Conservation (phyloP, 2,113 vertebrate species). For the Clarias gariepinus region DNA sequence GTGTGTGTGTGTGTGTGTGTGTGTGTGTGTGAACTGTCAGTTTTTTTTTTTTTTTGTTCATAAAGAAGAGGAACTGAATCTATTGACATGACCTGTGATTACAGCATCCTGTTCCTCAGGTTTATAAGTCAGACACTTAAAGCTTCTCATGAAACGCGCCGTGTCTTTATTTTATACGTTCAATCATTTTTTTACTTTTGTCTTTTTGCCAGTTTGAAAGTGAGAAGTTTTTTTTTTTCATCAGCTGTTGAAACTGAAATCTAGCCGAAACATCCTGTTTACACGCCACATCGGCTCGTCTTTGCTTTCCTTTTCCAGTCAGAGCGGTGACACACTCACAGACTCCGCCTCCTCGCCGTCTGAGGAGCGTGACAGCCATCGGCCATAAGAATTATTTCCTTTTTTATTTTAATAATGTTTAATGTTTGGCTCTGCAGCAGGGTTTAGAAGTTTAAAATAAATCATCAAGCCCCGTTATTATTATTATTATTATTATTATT, state of each 20-base stretch:
- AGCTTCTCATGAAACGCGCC: neutral
- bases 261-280: constrained; percentile 20
- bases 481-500: too few species aligned
- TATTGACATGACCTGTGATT: constrained; percentile 7
- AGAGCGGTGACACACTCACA: constrained; percentile 16
- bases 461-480: neutral
- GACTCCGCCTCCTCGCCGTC: neutral
- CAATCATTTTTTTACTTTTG: neutral
- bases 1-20: constrained; percentile 8
- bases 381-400: too few species aligned
- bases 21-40: neutral
- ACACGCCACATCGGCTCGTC: neutral
- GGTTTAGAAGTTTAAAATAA: neutral
- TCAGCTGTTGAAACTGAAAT: constrained; percentile 1
- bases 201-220: too few species aligned
- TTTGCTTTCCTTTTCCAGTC: constrained; percentile 28
- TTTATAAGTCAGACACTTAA: neutral
- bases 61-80: constrained; percentile 18
- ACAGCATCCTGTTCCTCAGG: neutral
- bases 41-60: neutral
- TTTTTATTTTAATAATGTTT: neutral
- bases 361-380: constrained; percentile 17
- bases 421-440: neutral
- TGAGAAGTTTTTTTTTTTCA: neutral
- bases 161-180: neutral